Conservation (phyloP, 1,140 invertebrate genomes). For the Tetramorium alpestre region DNA sequence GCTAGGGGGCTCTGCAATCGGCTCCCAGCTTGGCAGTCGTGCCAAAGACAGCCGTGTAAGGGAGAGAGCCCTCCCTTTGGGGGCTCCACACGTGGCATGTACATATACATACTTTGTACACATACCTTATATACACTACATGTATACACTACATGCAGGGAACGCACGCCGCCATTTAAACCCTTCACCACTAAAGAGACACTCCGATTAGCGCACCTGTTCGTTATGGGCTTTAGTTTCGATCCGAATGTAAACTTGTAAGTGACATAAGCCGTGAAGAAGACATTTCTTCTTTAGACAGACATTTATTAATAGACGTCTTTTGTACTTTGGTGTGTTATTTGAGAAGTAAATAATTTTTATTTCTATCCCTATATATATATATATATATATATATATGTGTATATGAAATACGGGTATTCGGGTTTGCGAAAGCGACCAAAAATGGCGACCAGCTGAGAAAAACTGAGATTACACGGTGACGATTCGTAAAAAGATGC, state of each 20-base stretch:
- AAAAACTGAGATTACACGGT: neutral
- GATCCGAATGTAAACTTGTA: conserved; percentile 2
- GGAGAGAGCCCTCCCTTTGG: too few relatives aligned
- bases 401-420: neutral
- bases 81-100: neutral
- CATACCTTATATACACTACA: neutral
- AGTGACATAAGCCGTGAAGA: neutral
- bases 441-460: neutral
- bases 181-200: neutral
- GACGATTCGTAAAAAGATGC: neutral
- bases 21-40: neutral
- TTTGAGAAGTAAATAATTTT: conserved; percentile 34
- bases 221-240: neutral
- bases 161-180: neutral
- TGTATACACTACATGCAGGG: neutral
- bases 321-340: conserved; percentile 10
- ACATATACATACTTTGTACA: conserved; percentile 2
- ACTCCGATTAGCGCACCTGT: neutral
- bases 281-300: neutral
- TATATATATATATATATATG: neutral
- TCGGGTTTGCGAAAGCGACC: neutral
- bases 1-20: neutral
- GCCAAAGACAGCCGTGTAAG: neutral
- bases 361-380: neutral
- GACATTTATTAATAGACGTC: neutral